Base-by-base conservation (phyloP, 2,888 invertebrate genomes). In the Cryptophagus acutangulus region DNA sequence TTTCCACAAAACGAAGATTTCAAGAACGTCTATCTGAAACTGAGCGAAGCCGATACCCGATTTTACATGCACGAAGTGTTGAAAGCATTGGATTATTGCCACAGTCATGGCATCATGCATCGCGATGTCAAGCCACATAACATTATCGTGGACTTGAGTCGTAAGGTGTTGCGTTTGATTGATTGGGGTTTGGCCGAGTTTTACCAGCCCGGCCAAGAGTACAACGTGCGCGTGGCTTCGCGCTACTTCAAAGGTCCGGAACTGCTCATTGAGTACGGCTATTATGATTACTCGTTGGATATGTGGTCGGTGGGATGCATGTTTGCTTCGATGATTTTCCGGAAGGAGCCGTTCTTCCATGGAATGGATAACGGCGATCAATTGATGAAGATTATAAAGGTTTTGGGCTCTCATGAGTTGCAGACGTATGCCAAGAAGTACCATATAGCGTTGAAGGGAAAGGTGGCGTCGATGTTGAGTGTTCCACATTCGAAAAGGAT, bases 11-110 rank as follows among this genome's bases (percentile, higher is more conserved):
- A 61, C 33, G 63, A 62, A 10, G 68, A 68, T 42, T 70, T 70
- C 41, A 69, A 67, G 47, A 66, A 64, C 41, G 54, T 70, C 33
- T 69, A 68, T 45, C 52, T 67, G 40, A 61, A 57, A 30, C 48
- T 70, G 13, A 60, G 59, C n/a, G 68, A 69, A 41, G 55, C 52
- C 12, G 68, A 70, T 36, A 66, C 63, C 2, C 49, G 64, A 24
- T 72, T 59, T 55, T 73, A 73, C 49, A 54, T 72, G 13, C 68
- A 67, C 45, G 72, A 73, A 57, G 48, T 73, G 25, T 49, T 73
- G 38, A 71, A 69, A 56, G 71, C 69, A 1, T 43, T 70, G 18
- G 67, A 70, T 47, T 70, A 51, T 41, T 69, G 69, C 40, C 70
- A 70, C 45, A 66, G 67, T 36, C 59, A 59, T 38, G 69, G 69